Percentiles rank a stretch among this genome's conserved stretches.
These are phyloP conservation scores for Phoxinus dragarum DNA, from an alignment of 2,797 vertebrate species.

Conservation along the genomic window DNA sequence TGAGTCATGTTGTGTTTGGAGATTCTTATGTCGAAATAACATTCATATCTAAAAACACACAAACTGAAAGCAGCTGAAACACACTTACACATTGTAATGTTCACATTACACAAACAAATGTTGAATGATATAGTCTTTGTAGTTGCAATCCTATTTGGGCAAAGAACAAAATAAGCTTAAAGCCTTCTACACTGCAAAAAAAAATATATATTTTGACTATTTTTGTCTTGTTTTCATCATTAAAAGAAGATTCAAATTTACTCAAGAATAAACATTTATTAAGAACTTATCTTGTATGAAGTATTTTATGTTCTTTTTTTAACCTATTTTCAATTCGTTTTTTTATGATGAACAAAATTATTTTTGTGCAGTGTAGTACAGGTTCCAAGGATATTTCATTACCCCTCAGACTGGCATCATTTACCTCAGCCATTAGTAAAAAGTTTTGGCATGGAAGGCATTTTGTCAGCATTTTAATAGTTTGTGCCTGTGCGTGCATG, in stretches of 20 bases:
- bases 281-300: not conserved
- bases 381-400: conserved; percentile 31
- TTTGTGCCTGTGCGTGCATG: conserved; percentile 31
- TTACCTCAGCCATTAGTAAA: conserved; percentile 33
- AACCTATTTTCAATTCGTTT: not conserved
- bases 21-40: not conserved
- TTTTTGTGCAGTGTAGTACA: not conserved
- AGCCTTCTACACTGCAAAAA: not conserved
- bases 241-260: not conserved
- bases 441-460: conserved; percentile 45
- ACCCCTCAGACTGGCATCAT: conserved; percentile 7
- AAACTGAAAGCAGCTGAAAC: not conserved
- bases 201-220: not conserved
- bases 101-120: not conserved
- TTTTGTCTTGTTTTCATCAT: not conserved
- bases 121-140: not conserved
- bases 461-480: conserved; percentile 47
- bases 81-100: not conserved
- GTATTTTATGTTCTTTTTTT: not conserved
- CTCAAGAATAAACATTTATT: not conserved
- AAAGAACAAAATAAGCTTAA: not conserved
- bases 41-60: conserved; percentile 8
- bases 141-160: not conserved
- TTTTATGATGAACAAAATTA: not conserved
- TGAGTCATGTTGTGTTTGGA: conserved; percentile 22